Evolutionary conservation across 2,797 vertebrate species (phyloP).

Genomic region (Danio choprae): DNA sequence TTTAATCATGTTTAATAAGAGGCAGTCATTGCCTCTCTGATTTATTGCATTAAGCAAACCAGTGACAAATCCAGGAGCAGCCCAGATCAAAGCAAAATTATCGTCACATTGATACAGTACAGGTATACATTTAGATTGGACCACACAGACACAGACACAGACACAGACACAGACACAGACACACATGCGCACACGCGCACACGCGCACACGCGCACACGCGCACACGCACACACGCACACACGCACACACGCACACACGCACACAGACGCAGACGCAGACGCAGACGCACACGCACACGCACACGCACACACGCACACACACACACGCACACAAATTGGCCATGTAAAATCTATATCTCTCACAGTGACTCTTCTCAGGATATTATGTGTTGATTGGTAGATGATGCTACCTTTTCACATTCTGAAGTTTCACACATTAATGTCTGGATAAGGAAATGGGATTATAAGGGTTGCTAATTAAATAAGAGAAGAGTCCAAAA

Average conservation of each 20-base stretch:
- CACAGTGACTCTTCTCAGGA: slow-evolving; percentile 21
- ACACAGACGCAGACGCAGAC: too few species aligned
- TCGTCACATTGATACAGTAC: not conserved
- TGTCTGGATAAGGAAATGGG: not conserved
- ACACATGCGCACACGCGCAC: too few species aligned
- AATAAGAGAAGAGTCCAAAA: not conserved
- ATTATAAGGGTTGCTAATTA: not conserved
- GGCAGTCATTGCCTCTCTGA: slow-evolving; percentile 73
- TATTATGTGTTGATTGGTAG: not conserved
- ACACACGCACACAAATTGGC: not conserved
- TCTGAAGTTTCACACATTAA: not conserved
- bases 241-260: too few species aligned
- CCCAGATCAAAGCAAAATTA: slow-evolving; percentile 70
- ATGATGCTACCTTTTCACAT: not conserved
- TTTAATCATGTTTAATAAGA: slow-evolving; percentile 82
- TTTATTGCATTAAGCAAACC: slow-evolving; percentile 74
- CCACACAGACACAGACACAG: too few species aligned
- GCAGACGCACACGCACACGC: too few species aligned
- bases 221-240: too few species aligned
- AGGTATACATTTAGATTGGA: slow-evolving; percentile 6
- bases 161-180: too few species aligned
- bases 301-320: slow-evolving; percentile 28
- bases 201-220: too few species aligned
- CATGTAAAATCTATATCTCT: slow-evolving; percentile 15
- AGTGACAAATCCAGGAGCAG: slow-evolving; percentile 65